Conservation (phyloP, 2,888 invertebrate species). For the Spialia ferax region DNA sequence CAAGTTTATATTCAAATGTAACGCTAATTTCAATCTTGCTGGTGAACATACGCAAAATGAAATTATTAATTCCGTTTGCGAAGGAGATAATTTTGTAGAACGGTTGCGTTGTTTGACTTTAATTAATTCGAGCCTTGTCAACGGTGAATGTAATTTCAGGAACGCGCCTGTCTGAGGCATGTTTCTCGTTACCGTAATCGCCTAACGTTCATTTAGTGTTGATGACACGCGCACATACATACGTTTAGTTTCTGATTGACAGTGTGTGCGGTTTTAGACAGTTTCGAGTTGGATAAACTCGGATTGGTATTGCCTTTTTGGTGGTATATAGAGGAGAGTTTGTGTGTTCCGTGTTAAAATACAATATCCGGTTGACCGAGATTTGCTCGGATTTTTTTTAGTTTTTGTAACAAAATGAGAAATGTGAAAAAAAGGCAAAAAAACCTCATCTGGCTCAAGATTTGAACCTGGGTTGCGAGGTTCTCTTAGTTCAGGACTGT, state of each 20-base stretch:
- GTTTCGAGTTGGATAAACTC: background rate
- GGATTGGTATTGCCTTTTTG: background rate
- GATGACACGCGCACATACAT: conserved; percentile 39
- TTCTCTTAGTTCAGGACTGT: no score
- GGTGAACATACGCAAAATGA: conserved; percentile 65
- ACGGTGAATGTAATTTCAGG: conserved; percentile 78
- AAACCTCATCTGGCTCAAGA: no score
- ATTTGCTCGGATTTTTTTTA: no score
- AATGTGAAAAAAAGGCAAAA: no score
- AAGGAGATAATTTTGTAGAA: conserved; percentile 79
- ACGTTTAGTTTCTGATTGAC: conserved; percentile 35
- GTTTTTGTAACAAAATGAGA: no score
- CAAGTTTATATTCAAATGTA: conserved; percentile 47
- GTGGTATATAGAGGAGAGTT: background rate
- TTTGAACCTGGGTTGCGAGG: no score
- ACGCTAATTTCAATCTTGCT: conserved; percentile 58
- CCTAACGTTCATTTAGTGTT: conserved; percentile 57
- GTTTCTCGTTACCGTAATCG: conserved; percentile 76
- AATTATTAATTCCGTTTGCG: conserved; percentile 79
- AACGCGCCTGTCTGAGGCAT: conserved; percentile 71
- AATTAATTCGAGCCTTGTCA: conserved; percentile 84
- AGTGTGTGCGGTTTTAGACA: conserved; percentile 8
- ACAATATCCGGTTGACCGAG: no score
- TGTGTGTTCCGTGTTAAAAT: background rate
- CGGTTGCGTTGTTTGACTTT: conserved; percentile 82